A percentile compares a stretch with the other conserved stretches of the same genome.
These are phyloP conservation scores for Lysiphlebus fabarum DNA, from an alignment of 1,140 invertebrate genomes.

Conservation along the genomic window DNA sequence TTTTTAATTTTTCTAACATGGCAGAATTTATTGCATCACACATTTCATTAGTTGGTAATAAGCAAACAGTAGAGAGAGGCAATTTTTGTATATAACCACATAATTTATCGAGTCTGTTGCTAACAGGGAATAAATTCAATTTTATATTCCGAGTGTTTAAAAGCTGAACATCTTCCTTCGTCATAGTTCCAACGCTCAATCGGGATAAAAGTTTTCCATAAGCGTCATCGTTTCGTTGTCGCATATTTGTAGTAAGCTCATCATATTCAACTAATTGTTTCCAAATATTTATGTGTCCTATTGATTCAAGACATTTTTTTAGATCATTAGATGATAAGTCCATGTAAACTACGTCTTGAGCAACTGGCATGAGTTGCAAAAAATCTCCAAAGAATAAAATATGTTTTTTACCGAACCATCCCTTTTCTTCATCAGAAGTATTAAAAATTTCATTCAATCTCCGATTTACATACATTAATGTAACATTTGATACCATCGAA, in stretches of 20 bases:
- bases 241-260: slow-evolving; percentile 35
- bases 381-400: slow-evolving; percentile 16
- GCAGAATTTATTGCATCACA: too few species aligned
- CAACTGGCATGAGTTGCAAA: too few species aligned
- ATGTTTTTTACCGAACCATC: slow-evolving; percentile 11
- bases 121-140: background rate
- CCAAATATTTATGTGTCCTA: too few species aligned
- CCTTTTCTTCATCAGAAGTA: slow-evolving; percentile 18
- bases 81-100: too few species aligned
- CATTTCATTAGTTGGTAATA: too few species aligned
- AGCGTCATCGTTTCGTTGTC: slow-evolving; percentile 29
- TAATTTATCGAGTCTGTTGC: too few species aligned
- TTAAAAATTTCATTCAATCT: slow-evolving; percentile 27
- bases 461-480: slow-evolving; percentile 25
- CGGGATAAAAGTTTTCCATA: slow-evolving; percentile 27
- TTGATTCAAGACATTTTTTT: too few species aligned
- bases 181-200: slow-evolving; percentile 33
- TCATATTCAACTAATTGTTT: too few species aligned
- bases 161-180: slow-evolving; percentile 24
- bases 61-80: too few species aligned
- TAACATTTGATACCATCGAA: slow-evolving; percentile 38
- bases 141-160: slow-evolving; percentile 25
- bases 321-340: too few species aligned
- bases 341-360: too few species aligned
- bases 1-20: too few species aligned